phyloP scores from a whole-genome alignment of 2,113 vertebrate genomes.

The Paramormyrops kingsleyae region DNA sequence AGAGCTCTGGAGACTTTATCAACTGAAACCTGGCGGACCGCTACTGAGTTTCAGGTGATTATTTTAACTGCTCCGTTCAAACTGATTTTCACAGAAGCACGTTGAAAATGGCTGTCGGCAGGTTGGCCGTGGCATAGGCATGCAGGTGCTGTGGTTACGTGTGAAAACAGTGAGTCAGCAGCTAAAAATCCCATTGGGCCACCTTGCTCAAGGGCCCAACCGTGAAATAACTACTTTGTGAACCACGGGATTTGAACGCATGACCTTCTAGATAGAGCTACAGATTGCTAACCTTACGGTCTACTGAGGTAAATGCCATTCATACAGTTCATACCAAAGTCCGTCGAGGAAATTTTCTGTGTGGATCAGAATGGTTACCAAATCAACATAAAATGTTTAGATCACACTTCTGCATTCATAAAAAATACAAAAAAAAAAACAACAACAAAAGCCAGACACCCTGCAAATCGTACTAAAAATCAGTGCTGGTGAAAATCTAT shows the following conservation, averaged over 20 bases:
- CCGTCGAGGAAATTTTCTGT: not conserved
- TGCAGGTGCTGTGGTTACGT: not conserved
- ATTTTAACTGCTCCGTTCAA: not conserved
- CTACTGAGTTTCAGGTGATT: not conserved
- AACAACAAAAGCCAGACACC: not conserved
- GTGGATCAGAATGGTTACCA: not conserved
- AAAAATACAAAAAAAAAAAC: not conserved
- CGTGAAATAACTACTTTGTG: not conserved
- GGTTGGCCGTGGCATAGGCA: not conserved
- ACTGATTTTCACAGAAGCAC: not conserved
- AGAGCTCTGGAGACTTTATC: not conserved
- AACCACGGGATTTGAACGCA: not conserved
- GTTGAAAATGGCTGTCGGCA: not conserved
- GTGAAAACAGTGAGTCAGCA: not conserved
- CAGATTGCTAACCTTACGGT: not conserved
- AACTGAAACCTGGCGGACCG: not conserved
- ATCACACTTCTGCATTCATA: not conserved
- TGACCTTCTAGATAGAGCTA: not conserved
- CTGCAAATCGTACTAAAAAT: not conserved
- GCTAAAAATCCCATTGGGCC: not conserved
- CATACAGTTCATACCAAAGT: constrained; percentile 27
- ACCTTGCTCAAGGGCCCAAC: not conserved
- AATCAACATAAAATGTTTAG: not conserved
- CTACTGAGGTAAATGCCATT: constrained; percentile 19
- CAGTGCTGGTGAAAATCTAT: not conserved